Evolutionary conservation across 2,888 invertebrate species (phyloP).

Genomic region (Diarsia rubi): DNA sequence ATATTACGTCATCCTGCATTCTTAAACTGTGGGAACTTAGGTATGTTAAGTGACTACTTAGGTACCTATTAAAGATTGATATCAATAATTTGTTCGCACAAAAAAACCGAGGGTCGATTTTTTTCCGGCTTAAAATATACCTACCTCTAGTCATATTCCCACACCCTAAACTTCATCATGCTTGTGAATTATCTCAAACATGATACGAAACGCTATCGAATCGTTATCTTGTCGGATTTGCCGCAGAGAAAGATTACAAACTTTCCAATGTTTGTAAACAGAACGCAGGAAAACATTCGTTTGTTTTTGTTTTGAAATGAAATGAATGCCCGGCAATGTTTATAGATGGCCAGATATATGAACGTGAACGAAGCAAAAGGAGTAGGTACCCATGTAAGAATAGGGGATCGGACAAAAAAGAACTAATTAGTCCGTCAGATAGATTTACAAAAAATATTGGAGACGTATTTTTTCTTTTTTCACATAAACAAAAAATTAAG

Average conservation of each 20-base stretch:
- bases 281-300: slow-evolving; percentile 24
- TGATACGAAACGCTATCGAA: slow-evolving; percentile 37
- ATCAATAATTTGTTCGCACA: slow-evolving; percentile 7
- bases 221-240: slow-evolving; percentile 34
- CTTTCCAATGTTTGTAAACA: slow-evolving; percentile 60
- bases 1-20: slow-evolving; percentile 59
- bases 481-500: too few species aligned
- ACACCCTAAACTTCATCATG: slow-evolving; percentile 21
- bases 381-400: too few species aligned
- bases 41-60: slow-evolving; percentile 19
- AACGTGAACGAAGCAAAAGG: background rate
- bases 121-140: background rate
- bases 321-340: slow-evolving; percentile 12
- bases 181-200: slow-evolving; percentile 21
- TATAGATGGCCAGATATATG: background rate
- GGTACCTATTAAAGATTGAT: slow-evolving; percentile 10
- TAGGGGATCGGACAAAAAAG: too few species aligned
- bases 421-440: too few species aligned
- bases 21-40: slow-evolving; percentile 38
- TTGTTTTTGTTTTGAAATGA: slow-evolving; percentile 24
- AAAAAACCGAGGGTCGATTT: slow-evolving; percentile 11
- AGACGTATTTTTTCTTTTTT: too few species aligned
- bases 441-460: too few species aligned
- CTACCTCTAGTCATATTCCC: slow-evolving; percentile 20
- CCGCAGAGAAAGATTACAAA: slow-evolving; percentile 17